Percentiles rank a stretch among this genome's conserved stretches.
Conservation (phyloP, 2,113 vertebrate species). For the Chloroceryle aenea region DNA sequence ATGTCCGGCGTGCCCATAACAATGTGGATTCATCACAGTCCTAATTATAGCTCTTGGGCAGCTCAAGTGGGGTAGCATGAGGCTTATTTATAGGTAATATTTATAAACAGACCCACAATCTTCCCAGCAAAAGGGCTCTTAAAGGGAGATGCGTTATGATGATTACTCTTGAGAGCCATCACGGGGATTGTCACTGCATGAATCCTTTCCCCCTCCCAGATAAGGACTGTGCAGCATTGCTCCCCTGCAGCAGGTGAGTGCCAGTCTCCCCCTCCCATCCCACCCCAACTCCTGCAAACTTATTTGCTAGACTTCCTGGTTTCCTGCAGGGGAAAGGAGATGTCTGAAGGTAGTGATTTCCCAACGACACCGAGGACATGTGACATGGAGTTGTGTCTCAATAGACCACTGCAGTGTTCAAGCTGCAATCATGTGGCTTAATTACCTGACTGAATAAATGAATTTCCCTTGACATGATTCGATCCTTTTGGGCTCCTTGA, state of each 20-base stretch:
- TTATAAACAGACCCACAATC: conserved; percentile 33
- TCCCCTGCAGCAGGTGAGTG: background rate
- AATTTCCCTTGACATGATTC: conserved; percentile 58
- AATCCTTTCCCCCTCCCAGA: background rate
- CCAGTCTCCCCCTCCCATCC: background rate
- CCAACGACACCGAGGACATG: background rate
- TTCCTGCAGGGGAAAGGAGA: background rate
- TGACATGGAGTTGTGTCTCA: conserved; percentile 30
- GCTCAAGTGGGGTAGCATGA: background rate
- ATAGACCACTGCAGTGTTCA: background rate
- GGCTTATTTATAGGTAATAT: conserved; percentile 46
- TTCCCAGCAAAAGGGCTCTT: background rate
- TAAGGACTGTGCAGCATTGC: rapidly evolving
- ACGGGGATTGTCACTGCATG: rapidly evolving
- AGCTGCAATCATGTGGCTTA: conserved; percentile 54
- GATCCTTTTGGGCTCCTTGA: conserved; percentile 56
- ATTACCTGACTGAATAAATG: conserved; percentile 63
- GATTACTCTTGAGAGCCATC: background rate
- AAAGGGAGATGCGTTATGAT: background rate
- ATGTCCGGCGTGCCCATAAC: background rate
- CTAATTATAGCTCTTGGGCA: conserved; percentile 37
- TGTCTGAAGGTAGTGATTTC: conserved; percentile 10
- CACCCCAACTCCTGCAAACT: background rate
- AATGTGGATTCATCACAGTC: conserved; percentile 30
- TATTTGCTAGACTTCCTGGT: background rate